Evolutionary conservation across 2,888 invertebrate genomes (phyloP), one percentile per base, ranked within the genome.

Genomic region (Synanthedon vespiformis): DNA sequence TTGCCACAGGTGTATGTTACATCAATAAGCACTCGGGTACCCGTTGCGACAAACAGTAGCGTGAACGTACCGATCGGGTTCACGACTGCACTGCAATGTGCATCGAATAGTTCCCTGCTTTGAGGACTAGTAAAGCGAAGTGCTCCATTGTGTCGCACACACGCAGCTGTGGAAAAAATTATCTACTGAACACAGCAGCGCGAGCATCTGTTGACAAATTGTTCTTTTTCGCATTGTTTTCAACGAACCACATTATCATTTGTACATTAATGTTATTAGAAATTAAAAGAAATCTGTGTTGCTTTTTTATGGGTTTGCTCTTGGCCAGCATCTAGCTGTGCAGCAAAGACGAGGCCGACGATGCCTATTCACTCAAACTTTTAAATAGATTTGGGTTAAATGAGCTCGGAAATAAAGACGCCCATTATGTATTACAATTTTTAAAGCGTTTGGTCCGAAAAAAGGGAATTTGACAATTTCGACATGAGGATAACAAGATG

Each of bases 141-240:
- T 65, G 65, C 65, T 76, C 77, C 67, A 83, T 83, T 84, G 82
- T 83, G 66, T 63, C 10, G 5, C 22, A 58, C 62, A 65, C 60
- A 58, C 62, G 65, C 61, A 58, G 66, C 73, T 79, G 78, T 86
- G 86, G 77, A 85, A 86, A 85, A 77, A 77, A 60, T 74, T 61
- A 61, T 34, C 34, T 72, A 70, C 71, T 78, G 74, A 77, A 78
- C 73, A 73, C 74, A 73, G 67, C 70, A 70, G 72, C n/a, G n/a
- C 14, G 44, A 13, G 6, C 13, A 12, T 44, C 11, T 44, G 14
- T 44, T 44, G 44, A 44, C 44, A 44, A 14, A 44, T 44, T n/a
- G 14, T 44, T 44, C n/a, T 13, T 44, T 44, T 44, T 44, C 48
- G 2, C 18, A 48, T 16, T 48, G 22, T 48, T 12, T 48, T 22